Evolutionary conservation across 2,113 vertebrate genomes (phyloP).

Genomic region (Sturnus vulgaris): DNA sequence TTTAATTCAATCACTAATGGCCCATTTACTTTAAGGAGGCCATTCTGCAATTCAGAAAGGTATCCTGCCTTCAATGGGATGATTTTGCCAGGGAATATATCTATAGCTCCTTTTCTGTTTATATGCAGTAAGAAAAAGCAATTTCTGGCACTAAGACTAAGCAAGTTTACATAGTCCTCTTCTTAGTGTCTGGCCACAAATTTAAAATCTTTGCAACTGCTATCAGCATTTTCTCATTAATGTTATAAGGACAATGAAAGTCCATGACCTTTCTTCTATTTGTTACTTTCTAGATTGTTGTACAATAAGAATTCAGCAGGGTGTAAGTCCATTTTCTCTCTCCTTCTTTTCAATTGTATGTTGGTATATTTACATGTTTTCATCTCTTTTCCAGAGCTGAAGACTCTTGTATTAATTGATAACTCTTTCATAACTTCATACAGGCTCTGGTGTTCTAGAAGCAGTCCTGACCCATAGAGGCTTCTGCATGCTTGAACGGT

Average conservation of each 20-base stretch:
- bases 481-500: background rate
- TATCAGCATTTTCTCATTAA: background rate
- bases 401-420: background rate
- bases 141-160: background rate
- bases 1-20: constrained; percentile 41
- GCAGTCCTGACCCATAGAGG: background rate
- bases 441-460: background rate
- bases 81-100: background rate
- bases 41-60: constrained; percentile 20
- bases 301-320: background rate
- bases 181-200: background rate
- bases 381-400: background rate
- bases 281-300: background rate
- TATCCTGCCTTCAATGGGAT: background rate
- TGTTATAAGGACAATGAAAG: background rate
- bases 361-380: background rate
- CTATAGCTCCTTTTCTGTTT: background rate
- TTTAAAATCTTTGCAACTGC: background rate
- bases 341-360: background rate
- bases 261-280: background rate
- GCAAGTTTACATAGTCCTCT: background rate
- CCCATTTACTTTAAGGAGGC: constrained; percentile 19
- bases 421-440: background rate
- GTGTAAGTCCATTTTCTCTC: background rate
- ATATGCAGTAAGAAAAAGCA: background rate